Evolutionary conservation across 2,113 vertebrate species (phyloP), one percentile per base, ranked within the genome.

Genomic region (Heliornis fulica): DNA sequence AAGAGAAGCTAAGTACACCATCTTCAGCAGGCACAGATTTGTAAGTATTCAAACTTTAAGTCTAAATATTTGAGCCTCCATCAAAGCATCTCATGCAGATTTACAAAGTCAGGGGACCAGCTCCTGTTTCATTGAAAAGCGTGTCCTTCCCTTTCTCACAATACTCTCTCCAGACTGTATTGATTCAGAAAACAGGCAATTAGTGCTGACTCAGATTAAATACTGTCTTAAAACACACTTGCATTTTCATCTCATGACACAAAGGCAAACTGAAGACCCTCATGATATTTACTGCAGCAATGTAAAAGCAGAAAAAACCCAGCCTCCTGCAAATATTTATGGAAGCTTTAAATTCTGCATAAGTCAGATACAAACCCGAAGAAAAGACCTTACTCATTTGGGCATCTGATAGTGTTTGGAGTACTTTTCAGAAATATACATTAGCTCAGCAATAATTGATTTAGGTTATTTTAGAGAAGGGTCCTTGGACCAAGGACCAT

Each of bases 201-300:
- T 66, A 87, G 59, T 91, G 91, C 92, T 96, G 93, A 95, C 82
- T 96, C 50, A 66, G 77, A 82, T 60, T 74, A 92, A 93, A 94
- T 56, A 68, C 4, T 10, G 60, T 34, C 85, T 88, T 43, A 90
- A 90, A 92, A 59, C 8, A 1, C 53, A 43, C 65, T 64, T 48
- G 23, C 0, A 3, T 78, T 85, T 93, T 94, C 6, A 1, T 66
- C 57, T 94, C 5, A 10, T 69, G 36, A 53, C 65, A 94, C 40
- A 69, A 87, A 87, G 13, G 40, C 70, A 77, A 85, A 94, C 50
- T 46, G 59, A 85, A 70, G 36, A 66, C 59, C 41, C 32, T 83
- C 23, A 22, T 50, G 23, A 61, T 71, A 82, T 45, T 46, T 38
- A 56, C 22, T 48, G 15, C 2, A 83, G 68, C 19, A 65, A 48